A percentile compares a stretch with the other conserved stretches of the same genome.
phyloP scores from a whole-genome alignment of 2,797 vertebrate genomes.

The Notoglanidium macrostoma region DNA sequence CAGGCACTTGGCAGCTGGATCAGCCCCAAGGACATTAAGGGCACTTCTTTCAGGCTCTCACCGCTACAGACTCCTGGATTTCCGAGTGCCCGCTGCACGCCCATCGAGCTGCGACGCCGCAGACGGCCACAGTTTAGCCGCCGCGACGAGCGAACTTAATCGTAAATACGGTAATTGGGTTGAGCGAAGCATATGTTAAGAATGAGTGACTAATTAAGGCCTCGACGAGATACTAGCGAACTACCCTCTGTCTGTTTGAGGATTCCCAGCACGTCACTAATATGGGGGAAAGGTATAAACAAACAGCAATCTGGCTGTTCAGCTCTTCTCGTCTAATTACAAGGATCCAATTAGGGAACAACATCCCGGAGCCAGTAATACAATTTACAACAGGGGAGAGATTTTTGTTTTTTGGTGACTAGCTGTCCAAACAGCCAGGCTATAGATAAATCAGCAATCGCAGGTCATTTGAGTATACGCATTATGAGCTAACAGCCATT shows the following conservation, averaged over 20 bases:
- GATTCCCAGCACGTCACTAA: conserved; percentile 61
- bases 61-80: conserved; percentile 38
- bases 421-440: conserved; percentile 37
- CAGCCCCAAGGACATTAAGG: conserved; percentile 51
- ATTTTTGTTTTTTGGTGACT: conserved; percentile 34
- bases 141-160: conserved; percentile 48
- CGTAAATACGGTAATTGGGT: conserved; percentile 52
- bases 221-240: conserved; percentile 47
- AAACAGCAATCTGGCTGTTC: conserved; percentile 63
- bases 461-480: conserved; percentile 32
- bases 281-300: conserved; percentile 60
- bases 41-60: conserved; percentile 46
- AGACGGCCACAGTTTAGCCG: conserved; percentile 42
- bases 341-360: conserved; percentile 62
- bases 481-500: conserved; percentile 28
- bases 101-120: neutral
- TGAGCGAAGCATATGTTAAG: conserved; percentile 56
- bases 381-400: conserved; percentile 52
- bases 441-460: conserved; percentile 47
- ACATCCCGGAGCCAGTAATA: conserved; percentile 57
- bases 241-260: conserved; percentile 54
- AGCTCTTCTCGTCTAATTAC: conserved; percentile 60
- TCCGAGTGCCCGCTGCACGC: conserved; percentile 22
- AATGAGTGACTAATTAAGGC: conserved; percentile 59
- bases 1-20: conserved; percentile 49